phyloP scores from a whole-genome alignment of 2,113 vertebrate genomes.

The Callospermophilus lateralis region DNA sequence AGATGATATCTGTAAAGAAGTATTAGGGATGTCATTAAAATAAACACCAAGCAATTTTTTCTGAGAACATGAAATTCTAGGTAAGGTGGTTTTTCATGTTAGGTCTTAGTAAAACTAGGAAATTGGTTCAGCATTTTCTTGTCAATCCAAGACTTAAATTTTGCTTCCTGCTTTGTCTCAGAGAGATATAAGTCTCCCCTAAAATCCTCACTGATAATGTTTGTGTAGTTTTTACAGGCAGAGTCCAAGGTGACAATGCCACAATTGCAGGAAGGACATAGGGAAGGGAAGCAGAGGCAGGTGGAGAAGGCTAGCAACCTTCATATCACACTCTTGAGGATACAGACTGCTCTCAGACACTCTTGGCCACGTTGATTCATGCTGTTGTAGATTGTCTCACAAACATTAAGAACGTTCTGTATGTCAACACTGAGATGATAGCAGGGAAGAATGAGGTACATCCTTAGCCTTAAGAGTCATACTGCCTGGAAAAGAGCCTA shows the following conservation, averaged over 20 bases:
- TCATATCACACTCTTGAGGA: neutral
- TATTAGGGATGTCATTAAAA: neutral
- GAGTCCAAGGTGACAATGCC: neutral
- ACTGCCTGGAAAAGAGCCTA: neutral
- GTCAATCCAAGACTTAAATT: neutral
- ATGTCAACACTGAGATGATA: neutral
- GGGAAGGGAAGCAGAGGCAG: neutral
- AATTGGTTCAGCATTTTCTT: neutral
- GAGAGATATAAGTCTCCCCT: neutral
- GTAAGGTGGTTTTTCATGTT: constrained; percentile 20
- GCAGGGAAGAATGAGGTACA: neutral
- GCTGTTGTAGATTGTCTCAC: neutral
- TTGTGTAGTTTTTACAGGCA: neutral
- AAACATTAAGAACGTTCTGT: neutral
- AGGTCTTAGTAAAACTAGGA: neutral
- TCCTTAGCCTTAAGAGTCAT: neutral
- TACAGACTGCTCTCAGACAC: constrained; percentile 16
- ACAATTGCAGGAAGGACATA: neutral
- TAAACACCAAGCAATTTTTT: neutral
- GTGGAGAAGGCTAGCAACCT: neutral
- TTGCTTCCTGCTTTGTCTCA: neutral
- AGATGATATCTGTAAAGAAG: neutral
- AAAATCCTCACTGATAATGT: neutral
- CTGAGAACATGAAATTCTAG: neutral
- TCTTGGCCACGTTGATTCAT: neutral